Percentiles rank a stretch among this genome's conserved stretches.
phyloP scores from a whole-genome alignment of 92 coral and sea anemone genomes.

The Siderastrea radians region DNA sequence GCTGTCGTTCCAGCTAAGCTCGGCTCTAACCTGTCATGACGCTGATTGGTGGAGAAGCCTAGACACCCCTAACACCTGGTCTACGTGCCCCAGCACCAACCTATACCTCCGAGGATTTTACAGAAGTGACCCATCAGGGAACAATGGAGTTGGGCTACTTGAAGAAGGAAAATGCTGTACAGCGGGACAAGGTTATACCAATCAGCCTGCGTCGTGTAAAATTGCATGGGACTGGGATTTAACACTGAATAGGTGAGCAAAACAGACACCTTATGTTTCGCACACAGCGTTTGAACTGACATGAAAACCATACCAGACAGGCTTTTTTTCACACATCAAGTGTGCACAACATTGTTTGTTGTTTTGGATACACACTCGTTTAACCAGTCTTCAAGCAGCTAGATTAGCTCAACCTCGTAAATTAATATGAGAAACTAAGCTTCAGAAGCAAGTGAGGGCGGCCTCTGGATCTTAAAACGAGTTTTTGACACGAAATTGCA shows the following conservation, averaged over 20 bases:
- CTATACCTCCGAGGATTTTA: constrained; percentile 1
- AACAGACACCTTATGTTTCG: neutral
- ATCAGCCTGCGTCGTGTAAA: neutral
- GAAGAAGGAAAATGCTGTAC: constrained; percentile 9
- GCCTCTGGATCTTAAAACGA: no score
- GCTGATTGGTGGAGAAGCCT: neutral
- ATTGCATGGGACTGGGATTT: neutral
- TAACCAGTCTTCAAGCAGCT: no score
- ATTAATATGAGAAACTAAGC: no score
- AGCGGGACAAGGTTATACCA: neutral
- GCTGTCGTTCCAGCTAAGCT: neutral
- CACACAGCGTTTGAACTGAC: no score
- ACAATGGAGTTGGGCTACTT: neutral
- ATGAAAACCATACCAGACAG: no score
- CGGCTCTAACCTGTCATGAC: neutral
- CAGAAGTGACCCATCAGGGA: neutral
- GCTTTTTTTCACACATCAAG: no score
- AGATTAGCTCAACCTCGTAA: no score
- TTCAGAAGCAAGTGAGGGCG: no score
- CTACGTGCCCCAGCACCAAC: neutral
- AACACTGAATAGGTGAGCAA: constrained; percentile 12
- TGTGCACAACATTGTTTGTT: no score
- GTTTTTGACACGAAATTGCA: no score
- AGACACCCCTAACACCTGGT: neutral
- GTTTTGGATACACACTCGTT: no score